Evolutionary conservation across 2,797 vertebrate species (phyloP).

Genomic region (Argya squamiceps): DNA sequence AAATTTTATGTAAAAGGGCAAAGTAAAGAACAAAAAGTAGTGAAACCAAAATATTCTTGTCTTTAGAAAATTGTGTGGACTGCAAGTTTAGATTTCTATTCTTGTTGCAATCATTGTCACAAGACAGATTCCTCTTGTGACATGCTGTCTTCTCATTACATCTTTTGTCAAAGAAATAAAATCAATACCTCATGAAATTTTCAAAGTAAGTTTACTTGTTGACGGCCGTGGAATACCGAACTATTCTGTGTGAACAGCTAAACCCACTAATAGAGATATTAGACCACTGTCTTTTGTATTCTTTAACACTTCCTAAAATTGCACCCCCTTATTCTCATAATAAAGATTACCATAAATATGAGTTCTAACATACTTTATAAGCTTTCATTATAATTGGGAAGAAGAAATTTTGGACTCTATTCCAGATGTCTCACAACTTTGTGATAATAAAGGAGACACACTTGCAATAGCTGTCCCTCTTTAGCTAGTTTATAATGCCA

Average conservation of each 20-base stretch:
- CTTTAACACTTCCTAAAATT: neutral
- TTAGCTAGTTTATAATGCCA: neutral
- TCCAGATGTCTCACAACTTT: neutral
- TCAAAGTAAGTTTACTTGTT: neutral
- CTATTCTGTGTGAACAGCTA: neutral
- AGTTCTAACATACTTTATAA: neutral
- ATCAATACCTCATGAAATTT: constrained; percentile 46
- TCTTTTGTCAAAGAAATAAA: neutral
- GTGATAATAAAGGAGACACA: neutral
- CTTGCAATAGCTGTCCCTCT: neutral
- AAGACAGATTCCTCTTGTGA: neutral
- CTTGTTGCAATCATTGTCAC: neutral
- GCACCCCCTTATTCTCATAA: neutral
- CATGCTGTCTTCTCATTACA: constrained; percentile 7
- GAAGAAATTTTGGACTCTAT: neutral
- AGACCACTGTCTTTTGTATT: neutral
- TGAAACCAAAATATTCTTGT: neutral
- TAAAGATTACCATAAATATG: neutral
- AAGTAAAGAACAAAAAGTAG: neutral
- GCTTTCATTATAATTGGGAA: neutral
- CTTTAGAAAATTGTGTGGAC: neutral
- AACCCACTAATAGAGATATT: neutral
- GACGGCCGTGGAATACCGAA: neutral
- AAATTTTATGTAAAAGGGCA: neutral
- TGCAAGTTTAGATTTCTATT: neutral